These are phyloP conservation scores for Xylophagus ater DNA, from an alignment of 2,888 invertebrate genomes.

Conservation along the genomic window DNA sequence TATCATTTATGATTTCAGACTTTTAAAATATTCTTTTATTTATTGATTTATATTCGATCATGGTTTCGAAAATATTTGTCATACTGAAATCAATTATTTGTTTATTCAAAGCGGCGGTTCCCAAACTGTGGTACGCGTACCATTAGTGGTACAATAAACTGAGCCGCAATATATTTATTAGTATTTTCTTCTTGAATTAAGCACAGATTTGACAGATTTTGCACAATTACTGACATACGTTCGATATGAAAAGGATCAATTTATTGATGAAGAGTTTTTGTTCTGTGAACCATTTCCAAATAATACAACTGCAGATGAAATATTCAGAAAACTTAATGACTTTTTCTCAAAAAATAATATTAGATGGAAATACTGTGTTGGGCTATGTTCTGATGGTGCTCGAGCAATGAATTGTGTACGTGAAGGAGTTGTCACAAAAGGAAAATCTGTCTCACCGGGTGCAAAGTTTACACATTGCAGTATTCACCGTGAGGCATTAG, in stretches of 20 bases:
- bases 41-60: no score
- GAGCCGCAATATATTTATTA: no score
- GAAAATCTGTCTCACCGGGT: conserved; percentile 11
- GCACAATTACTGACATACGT: conserved; percentile 17
- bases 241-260: conserved; percentile 15
- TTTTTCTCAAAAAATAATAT: conserved; percentile 17
- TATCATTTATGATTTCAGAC: no score
- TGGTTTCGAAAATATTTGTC: no score
- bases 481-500: conserved; percentile 18
- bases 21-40: no score
- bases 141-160: conserved; percentile 16
- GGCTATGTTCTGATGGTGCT: conserved; percentile 18
- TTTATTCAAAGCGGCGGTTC: background rate
- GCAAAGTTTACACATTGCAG: conserved; percentile 17
- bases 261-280: conserved; percentile 16
- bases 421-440: conserved; percentile 16
- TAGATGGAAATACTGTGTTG: conserved; percentile 16
- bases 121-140: background rate
- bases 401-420: conserved; percentile 17
- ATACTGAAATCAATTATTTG: no score
- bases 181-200: conserved; percentile 17
- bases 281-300: conserved; percentile 16
- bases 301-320: conserved; percentile 17
- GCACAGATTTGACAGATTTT: conserved; percentile 16
- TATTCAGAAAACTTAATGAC: conserved; percentile 17